Evolutionary conservation across 30 jellyfish, hydroid and myxozoan species (phyloP).

Genomic region (Aurelia sp.): DNA sequence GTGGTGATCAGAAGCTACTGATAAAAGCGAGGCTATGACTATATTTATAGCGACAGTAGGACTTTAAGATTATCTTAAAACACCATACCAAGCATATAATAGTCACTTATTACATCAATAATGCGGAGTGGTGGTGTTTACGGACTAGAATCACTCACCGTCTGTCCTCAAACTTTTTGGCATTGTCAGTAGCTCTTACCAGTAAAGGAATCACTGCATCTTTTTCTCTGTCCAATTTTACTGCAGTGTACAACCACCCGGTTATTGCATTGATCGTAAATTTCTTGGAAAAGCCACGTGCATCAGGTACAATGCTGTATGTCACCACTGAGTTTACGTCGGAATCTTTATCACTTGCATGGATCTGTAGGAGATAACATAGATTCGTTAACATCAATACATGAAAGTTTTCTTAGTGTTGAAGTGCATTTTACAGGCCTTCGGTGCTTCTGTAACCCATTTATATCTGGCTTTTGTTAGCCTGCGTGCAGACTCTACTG

Average conservation of each 20-base stretch:
- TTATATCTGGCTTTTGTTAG: no score
- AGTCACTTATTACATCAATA: no score
- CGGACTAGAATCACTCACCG: constrained; percentile 21
- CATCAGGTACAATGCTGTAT: constrained; percentile 72
- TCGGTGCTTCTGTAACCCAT: no score
- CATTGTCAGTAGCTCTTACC: constrained; percentile 74
- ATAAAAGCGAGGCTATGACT: no score
- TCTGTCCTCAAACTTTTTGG: constrained; percentile 55
- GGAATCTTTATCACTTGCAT: constrained; percentile 56
- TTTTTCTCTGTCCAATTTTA: constrained; percentile 61
- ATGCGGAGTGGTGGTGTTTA: no score
- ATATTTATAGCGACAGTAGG: no score
- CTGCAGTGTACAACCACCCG: constrained; percentile 61
- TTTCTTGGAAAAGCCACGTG: constrained; percentile 58
- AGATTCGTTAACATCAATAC: not conserved
- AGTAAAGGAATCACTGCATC: constrained; percentile 23
- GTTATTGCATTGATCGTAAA: constrained; percentile 44
- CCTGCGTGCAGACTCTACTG: no score
- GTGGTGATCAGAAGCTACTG: no score
- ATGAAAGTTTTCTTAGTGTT: no score
- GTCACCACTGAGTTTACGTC: constrained; percentile 54
- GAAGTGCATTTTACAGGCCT: no score
- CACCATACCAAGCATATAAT: no score
- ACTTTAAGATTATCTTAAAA: no score
- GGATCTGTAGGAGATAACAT: constrained; percentile 27